Percentiles rank a stretch among this genome's conserved stretches.
phyloP scores from a whole-genome alignment of 2,888 invertebrate genomes.

The Agrenia bidenticulata region DNA sequence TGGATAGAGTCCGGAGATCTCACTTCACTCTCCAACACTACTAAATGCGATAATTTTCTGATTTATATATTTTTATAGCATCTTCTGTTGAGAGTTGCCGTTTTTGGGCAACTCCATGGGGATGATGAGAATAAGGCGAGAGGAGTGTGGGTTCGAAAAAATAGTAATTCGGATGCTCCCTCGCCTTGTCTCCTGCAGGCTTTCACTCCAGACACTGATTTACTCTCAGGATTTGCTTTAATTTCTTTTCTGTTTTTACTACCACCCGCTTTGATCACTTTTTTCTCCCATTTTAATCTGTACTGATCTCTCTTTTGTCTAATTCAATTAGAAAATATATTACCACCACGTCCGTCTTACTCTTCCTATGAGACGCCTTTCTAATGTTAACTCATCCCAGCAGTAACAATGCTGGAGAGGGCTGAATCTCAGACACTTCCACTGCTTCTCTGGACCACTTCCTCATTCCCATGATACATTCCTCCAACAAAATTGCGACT shows the following conservation, averaged over 20 bases:
- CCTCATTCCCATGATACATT: slow-evolving; percentile 8
- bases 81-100: slow-evolving; percentile 10
- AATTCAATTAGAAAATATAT: slow-evolving; percentile 52
- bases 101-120: slow-evolving; percentile 11
- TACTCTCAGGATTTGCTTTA: slow-evolving; percentile 54
- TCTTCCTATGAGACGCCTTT: slow-evolving; percentile 9
- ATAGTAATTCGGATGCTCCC: slow-evolving; percentile 21
- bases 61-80: slow-evolving; percentile 46
- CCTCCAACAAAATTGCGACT: too few relatives aligned
- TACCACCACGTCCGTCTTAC: slow-evolving; percentile 26
- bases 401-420: too few relatives aligned
- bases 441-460: too few relatives aligned
- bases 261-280: slow-evolving; percentile 53
- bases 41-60: slow-evolving; percentile 47
- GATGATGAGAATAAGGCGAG: slow-evolving; percentile 13
- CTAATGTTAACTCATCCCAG: not conserved
- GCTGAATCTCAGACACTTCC: too few relatives aligned
- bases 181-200: slow-evolving; percentile 38
- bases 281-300: slow-evolving; percentile 53
- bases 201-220: slow-evolving; percentile 52
- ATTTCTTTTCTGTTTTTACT: slow-evolving; percentile 53
- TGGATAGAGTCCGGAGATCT: slow-evolving; percentile 1
- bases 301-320: slow-evolving; percentile 53
- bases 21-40: slow-evolving; percentile 20
- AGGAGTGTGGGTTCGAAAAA: slow-evolving; percentile 6